Base-by-base conservation (phyloP, 2,888 invertebrate genomes). In the Lissonota sp. region DNA sequence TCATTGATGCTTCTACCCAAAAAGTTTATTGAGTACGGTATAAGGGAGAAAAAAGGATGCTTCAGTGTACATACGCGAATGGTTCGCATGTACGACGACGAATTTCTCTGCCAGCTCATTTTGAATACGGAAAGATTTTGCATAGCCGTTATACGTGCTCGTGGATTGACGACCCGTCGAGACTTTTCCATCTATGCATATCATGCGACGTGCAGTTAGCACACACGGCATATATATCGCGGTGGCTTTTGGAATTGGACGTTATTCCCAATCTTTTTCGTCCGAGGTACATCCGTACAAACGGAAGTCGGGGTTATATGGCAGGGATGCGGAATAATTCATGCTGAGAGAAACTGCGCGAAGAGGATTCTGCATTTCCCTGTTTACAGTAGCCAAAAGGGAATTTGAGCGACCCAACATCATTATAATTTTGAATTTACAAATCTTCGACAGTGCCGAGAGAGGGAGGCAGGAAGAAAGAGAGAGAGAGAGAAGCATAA, bases 121-220 rank as follows among this genome's bases (percentile, higher is more conserved):
- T 49, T 67, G 74, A 14, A 80, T 83, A 70, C 80, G 78, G 63
- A 78, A 77, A 70, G 67, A 74, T 77, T 83, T 80, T 74, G 80
- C 83, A 83, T 80, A 80, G 80, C 73, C 80, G 80, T 78, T 62
- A 55, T 72, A 66, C 78, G 60, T 46, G 44, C 51, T 63, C 60
- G 74, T 55, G 77, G 69, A 77, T 83, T 83, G 80, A 78, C 77
- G 74, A 67, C 60, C 66, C 55, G 80, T 74, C 73, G 72, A 51
- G 74, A 69, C 58, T 80, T 70, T 80, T 63, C 64, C 42, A 80
- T 71, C 76, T 14, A 69, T 51, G 60, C n/a, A 42, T 10, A 53
- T 40, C 12, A 16, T 16, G 53, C 39, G 37, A 53, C 44, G 5
- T 14, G 51, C 37, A 58, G 49, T 60, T 44, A 60, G 26, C 44